Base-by-base conservation (phyloP, 2,888 invertebrate genomes). In the Odiellus spinosus region DNA sequence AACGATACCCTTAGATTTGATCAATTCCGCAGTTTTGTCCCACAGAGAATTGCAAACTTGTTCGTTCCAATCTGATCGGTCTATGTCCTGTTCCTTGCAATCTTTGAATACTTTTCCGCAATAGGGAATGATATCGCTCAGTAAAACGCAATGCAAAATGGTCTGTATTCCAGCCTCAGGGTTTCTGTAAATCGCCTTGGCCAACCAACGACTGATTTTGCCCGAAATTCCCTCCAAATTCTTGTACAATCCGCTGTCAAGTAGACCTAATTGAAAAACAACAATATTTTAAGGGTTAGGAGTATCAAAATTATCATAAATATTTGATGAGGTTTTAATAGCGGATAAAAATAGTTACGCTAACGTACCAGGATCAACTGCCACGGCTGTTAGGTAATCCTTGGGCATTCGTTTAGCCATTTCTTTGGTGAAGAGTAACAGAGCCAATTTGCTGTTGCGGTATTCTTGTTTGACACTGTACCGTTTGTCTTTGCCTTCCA, bases 131-230 rank as follows among this genome's bases (percentile, higher is more conserved):
- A 50, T 48, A 17, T 51, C 51, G 12, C 43, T 47, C 14, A 44
- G 41, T 11, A 44, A 15, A 10, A 51, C 20, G 11, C 51, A 51
- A 26, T 53, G 41, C 3, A 53, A 35, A 11, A 49, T 47, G 12
- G 50, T 53, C 38, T 53, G 53, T 10, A 51, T 49, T 1, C 51
- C 53, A 43, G 51, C 49, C 32, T 51, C 50, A 8, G 51, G 40
- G 3, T 49, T 51, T 14, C 51, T 20, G 42, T 49, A 50, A 18
- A 53, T 39, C n/a, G 44, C 41, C 12, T 44, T 45, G 34, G 49
- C 51, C 10, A 45, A 48, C 5, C 46, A 42, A 18, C 48, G 50
- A 42, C 47, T 50, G 11, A 52, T 18, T 39, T 48, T 43, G 2
- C 52, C 52, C 14, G 47, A 44, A 14, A 48, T 26, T 4, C 52